Base-by-base conservation (phyloP, 1,140 invertebrate genomes). In the Mamestra configurata region DNA sequence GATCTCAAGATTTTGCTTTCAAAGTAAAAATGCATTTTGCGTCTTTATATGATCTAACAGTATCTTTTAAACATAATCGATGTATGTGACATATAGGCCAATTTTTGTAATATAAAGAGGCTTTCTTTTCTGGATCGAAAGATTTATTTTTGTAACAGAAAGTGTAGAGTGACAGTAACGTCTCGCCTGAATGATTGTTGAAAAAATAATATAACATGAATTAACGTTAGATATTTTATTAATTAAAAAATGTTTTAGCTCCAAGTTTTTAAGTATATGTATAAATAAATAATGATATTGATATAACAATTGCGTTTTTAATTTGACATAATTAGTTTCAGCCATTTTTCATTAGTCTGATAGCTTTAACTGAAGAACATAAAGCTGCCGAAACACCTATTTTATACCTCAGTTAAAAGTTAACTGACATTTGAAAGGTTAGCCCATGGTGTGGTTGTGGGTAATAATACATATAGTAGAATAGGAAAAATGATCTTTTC, bases 101-200 rank as follows among this genome's bases (percentile, higher is more conserved):
- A 77, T 68, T 18, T n/a, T 49, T 76, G 43, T 76, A 76, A 31
- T 27, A 46, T 76, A 64, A n/a, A 61, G 73, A 73, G 57, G 51
- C 37, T 77, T 77, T 68, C 73, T 66, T 77, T 68, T 68, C 75
- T 85, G 83, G 88, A 90, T 86, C 79, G 76, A 79, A 72, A 73
- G 71, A 92, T 90, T 90, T 93, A 93, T 93, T 93, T 93, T 93
- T 93, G 87, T 93, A 93, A 91, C 80, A 85, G 85, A 87, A 84
- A 87, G 90, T 89, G 84, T 73, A 78, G 84, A 57, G 24, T 79
- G 80, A 85, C 81, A 83, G 77, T 82, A 79, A 79, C 77, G 80
- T 82, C 88, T 84, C 82, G 79, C 81, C 84, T 83, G 86, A 87
- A 88, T 81, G 83, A 88, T 92, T 91, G 88, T 90, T 90, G 66